phyloP scores from a whole-genome alignment of 2,888 invertebrate genomes.

The Fissipunctia ypsillon region DNA sequence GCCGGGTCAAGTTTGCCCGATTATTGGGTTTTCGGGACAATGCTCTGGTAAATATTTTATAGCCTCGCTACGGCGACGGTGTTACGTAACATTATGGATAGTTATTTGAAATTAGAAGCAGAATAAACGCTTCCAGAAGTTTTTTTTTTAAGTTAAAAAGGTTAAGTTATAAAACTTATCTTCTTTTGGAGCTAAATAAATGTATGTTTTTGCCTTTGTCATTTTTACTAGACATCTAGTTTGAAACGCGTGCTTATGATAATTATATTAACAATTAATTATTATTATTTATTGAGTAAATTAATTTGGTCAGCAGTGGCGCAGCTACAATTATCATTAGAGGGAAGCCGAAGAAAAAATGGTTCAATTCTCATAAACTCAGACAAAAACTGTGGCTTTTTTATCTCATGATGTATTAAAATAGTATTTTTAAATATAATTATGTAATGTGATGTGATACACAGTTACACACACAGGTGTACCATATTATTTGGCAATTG shows the following conservation, averaged over 20 bases:
- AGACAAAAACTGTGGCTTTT: too few species aligned
- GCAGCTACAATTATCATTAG: too few species aligned
- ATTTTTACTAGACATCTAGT: neutral
- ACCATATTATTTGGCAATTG: too few species aligned
- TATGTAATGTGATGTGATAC: too few species aligned
- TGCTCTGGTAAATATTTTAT: slow-evolving; percentile 59
- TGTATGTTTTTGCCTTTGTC: too few species aligned
- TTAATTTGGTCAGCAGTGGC: too few species aligned
- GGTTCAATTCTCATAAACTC: too few species aligned
- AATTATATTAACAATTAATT: too few species aligned
- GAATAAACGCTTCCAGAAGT: neutral
- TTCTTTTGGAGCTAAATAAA: slow-evolving; percentile 1
- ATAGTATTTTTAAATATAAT: too few species aligned
- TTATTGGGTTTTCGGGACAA: slow-evolving; percentile 53
- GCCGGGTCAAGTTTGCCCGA: slow-evolving; percentile 56
- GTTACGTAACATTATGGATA: slow-evolving; percentile 18
- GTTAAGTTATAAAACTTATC: neutral
- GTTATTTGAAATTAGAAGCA: slow-evolving; percentile 28
- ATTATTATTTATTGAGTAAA: neutral
- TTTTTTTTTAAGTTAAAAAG: neutral
- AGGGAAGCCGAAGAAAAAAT: too few species aligned
- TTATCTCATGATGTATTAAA: too few species aligned
- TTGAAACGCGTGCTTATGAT: neutral
- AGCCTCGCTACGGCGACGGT: slow-evolving; percentile 4
- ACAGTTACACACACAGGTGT: too few species aligned